These are phyloP conservation scores for Nomada goodeniana DNA, from an alignment of 2,888 invertebrate species.

Conservation along the genomic window DNA sequence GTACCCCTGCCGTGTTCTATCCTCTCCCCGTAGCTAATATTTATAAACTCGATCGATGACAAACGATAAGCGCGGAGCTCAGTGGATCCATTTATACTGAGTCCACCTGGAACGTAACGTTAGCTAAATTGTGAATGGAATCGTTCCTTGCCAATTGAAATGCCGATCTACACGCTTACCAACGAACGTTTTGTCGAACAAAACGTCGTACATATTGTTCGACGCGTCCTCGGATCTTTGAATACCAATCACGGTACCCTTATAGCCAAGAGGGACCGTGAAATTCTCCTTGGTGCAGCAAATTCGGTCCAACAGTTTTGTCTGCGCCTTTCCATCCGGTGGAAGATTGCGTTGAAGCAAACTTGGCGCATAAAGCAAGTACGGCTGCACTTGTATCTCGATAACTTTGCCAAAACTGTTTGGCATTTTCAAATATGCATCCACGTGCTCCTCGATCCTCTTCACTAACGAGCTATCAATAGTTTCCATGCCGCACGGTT, in stretches of 20 bases:
- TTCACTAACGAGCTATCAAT: slow-evolving; percentile 89
- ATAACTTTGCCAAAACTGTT: slow-evolving; percentile 85
- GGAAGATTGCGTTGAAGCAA: slow-evolving; percentile 86
- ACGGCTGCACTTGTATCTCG: slow-evolving; percentile 92
- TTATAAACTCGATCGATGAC: slow-evolving; percentile 86
- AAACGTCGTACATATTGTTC: slow-evolving; percentile 90
- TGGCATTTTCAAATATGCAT: slow-evolving; percentile 72
- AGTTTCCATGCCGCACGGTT: slow-evolving; percentile 89
- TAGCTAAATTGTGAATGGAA: background rate
- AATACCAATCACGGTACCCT: slow-evolving; percentile 94
- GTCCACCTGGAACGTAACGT: slow-evolving; percentile 83
- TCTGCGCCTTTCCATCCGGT: slow-evolving; percentile 89
- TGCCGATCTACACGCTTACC: slow-evolving; percentile 50
- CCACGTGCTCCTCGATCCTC: slow-evolving; percentile 85
- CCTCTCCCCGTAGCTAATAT: slow-evolving; percentile 86
- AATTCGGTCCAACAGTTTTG: slow-evolving; percentile 92
- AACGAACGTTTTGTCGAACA: slow-evolving; percentile 92
- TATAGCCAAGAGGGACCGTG: slow-evolving; percentile 92
- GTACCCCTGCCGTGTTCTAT: slow-evolving; percentile 67
- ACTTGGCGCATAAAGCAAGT: slow-evolving; percentile 88
- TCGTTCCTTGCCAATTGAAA: background rate
- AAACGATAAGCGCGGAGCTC: slow-evolving; percentile 86
- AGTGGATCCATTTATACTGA: slow-evolving; percentile 85
- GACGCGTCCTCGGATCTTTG: slow-evolving; percentile 85
- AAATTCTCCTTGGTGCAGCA: slow-evolving; percentile 91